Percentiles rank a stretch among this genome's conserved stretches.
Evolutionary conservation across 2,113 vertebrate species (phyloP).

Genomic region (Neolamprologus devosi): DNA sequence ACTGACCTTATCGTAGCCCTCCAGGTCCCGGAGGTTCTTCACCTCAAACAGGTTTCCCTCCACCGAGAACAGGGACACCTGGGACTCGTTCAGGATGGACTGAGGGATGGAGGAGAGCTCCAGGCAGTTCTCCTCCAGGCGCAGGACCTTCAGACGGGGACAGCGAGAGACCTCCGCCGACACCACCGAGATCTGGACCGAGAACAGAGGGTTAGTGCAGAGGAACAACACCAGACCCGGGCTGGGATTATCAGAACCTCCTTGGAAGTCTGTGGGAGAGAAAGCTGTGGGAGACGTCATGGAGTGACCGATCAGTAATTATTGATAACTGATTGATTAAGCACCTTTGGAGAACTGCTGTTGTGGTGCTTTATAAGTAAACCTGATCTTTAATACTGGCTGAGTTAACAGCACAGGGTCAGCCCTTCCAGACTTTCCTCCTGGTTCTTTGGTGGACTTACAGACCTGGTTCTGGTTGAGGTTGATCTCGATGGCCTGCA

Average conservation of each 20-base stretch:
- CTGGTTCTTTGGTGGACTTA: neutral
- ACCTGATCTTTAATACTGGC: neutral
- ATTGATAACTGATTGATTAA: neutral
- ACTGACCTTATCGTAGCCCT: conserved; percentile 92
- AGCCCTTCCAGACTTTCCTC: neutral
- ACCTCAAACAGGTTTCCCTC: conserved; percentile 98
- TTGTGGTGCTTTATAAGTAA: neutral
- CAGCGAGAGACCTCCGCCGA: conserved; percentile 80
- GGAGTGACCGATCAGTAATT: neutral
- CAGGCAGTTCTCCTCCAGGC: conserved; percentile 95
- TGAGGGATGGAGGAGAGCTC: conserved; percentile 87
- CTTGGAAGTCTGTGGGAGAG: neutral
- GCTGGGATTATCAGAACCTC: neutral
- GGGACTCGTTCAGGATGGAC: conserved; percentile 84
- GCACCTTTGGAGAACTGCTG: neutral
- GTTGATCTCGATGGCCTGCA: conserved; percentile 95
- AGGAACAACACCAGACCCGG: neutral
- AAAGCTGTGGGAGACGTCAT: neutral
- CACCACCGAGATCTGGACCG: conserved; percentile 83
- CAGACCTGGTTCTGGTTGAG: conserved; percentile 86
- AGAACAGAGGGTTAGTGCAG: neutral
- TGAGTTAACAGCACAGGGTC: neutral
- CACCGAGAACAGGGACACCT: conserved; percentile 90
- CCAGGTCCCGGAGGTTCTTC: conserved; percentile 85
- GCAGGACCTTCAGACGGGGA: conserved; percentile 91